Evolutionary conservation across 2,797 vertebrate species (phyloP).

Genomic region (Mallotus villosus): DNA sequence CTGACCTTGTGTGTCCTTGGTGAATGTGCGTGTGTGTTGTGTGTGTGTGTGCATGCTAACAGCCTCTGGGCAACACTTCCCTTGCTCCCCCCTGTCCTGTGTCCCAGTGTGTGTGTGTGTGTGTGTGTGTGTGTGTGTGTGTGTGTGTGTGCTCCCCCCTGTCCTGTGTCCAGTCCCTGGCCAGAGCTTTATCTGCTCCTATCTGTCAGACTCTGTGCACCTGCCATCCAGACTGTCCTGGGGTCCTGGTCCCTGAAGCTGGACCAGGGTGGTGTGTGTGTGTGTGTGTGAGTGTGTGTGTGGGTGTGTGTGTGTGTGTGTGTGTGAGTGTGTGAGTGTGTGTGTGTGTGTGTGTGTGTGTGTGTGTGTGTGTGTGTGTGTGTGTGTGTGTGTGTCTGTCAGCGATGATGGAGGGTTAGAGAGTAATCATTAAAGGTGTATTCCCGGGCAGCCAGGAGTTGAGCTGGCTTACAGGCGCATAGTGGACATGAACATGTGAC

Average conservation of each 20-base stretch:
- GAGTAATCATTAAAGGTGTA: neutral
- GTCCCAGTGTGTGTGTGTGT: slow-evolving; percentile 17
- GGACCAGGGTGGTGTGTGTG: neutral
- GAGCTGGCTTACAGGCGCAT: too few species aligned
- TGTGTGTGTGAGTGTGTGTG: neutral
- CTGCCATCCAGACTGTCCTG: slow-evolving; percentile 50
- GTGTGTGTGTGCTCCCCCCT: slow-evolving; percentile 15
- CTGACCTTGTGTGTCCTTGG: slow-evolving; percentile 8
- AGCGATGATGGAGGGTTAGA: neutral
- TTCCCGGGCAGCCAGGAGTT: neutral
- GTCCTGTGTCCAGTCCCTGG: slow-evolving; percentile 19
- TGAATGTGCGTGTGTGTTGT: slow-evolving; percentile 37
- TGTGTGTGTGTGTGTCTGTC: neutral
- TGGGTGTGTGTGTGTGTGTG: neutral
- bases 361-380: neutral
- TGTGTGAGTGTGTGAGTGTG: neutral
- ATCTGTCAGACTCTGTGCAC: slow-evolving; percentile 68
- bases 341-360: too few species aligned
- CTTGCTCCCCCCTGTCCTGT: neutral
- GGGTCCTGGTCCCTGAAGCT: slow-evolving; percentile 62
- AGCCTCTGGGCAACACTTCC: too few species aligned
- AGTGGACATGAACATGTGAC: too few species aligned
- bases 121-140: slow-evolving; percentile 6
- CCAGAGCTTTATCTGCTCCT: slow-evolving; percentile 64
- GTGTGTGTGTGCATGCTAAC: slow-evolving; percentile 21